Base-by-base conservation (phyloP, 1,140 invertebrate genomes). In the Colletes gigas region DNA sequence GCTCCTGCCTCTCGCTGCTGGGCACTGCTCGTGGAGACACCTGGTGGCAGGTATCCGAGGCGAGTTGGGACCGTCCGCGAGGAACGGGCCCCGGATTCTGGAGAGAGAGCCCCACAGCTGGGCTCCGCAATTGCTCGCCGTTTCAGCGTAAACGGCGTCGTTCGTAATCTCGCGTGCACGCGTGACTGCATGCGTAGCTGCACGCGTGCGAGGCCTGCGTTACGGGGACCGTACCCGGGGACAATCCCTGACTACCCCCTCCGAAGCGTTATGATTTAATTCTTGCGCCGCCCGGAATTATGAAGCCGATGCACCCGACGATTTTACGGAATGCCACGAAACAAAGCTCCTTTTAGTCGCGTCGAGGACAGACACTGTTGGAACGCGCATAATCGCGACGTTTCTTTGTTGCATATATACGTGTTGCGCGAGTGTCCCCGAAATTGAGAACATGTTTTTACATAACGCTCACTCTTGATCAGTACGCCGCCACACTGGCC, bases 21-120 rank as follows among this genome's bases (percentile, higher is more conserved):
- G 90, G 88, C 88, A 90, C 91, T 93, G 91, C 91, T 92, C 83
- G 92, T 93, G 92, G 93, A 93, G 93, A 91, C 93, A 93, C 91
- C 93, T 93, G 90, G 92, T 88, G 92, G 91, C 85, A 84, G 89
- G 85, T 89, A 90, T 89, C 88, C 85, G 82, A 91, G 85, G 81
- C 73, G 82, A 86, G 75, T 68, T 81, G 85, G 85, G 85, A 80
- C 85, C 76, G 81, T 86, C 70, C 70, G 69, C 74, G 81, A 75
- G 82, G 62, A 82, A 86, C 81, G 84, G 87, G 73, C 82, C 82
- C 74, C 72, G 85, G 80, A 83, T 74, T 75, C 75, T 75, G 71
- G 81, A 83, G 84, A 79, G 81, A 74, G 83, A 79, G 73, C 65
- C 79, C 54, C 79, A 81, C 83, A 84, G 82, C 82, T 75, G 78